Evolutionary conservation across 2,113 vertebrate genomes (phyloP).

Genomic region (Hepsetus odoe): DNA sequence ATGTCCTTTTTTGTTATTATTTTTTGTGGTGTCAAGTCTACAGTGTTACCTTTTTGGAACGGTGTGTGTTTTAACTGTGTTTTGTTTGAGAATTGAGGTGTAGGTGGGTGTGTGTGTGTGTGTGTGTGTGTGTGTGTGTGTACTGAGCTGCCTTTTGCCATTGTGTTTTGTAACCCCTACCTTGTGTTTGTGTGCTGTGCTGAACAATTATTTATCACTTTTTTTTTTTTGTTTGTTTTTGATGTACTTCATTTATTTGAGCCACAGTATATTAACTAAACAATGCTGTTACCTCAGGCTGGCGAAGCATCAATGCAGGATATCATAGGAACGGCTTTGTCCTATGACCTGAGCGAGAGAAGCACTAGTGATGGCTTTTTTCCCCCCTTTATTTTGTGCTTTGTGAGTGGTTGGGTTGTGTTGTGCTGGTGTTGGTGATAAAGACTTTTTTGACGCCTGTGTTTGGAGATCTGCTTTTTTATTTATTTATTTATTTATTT

Average conservation of each 20-base stretch:
- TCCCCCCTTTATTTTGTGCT: constrained; percentile 71
- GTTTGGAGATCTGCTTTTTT: constrained; percentile 68
- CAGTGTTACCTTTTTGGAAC: constrained; percentile 1
- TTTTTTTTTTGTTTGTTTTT: background rate
- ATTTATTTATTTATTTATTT: too few species aligned
- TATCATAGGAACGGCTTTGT: constrained; percentile 82
- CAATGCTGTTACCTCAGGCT: constrained; percentile 73
- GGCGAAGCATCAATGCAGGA: constrained; percentile 76
- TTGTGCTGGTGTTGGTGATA: constrained; percentile 59
- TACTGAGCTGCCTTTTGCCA: constrained; percentile 27
- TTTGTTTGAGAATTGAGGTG: constrained; percentile 42
- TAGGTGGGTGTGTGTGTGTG: background rate
- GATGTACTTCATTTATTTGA: constrained; percentile 10
- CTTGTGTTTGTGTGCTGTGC: constrained; percentile 27
- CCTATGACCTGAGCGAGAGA: constrained; percentile 78
- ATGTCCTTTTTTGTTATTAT: background rate
- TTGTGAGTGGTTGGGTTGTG: constrained; percentile 88
- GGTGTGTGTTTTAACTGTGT: constrained; percentile 13
- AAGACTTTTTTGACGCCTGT: constrained; percentile 79
- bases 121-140: background rate
- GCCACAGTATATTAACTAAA: constrained; percentile 69
- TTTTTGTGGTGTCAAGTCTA: constrained; percentile 7
- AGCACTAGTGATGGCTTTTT: constrained; percentile 76
- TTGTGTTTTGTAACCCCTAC: constrained; percentile 47
- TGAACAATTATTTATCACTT: constrained; percentile 10